Conservation (phyloP, 2,888 invertebrate genomes). For the Tetropium fuscum region DNA sequence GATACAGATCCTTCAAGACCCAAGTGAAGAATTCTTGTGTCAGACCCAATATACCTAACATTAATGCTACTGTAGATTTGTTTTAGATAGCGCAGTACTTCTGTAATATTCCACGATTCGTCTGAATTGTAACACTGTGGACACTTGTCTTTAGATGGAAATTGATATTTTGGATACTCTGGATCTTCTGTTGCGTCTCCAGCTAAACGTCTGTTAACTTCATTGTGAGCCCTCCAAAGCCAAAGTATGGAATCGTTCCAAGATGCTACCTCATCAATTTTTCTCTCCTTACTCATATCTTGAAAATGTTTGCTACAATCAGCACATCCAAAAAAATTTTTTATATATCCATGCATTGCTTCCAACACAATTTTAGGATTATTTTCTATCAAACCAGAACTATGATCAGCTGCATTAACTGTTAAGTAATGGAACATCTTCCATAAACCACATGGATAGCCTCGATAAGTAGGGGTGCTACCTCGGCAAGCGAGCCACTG, state of each 20-base stretch:
- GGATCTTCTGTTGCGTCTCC: slow-evolving; percentile 94
- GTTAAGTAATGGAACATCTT: slow-evolving; percentile 92
- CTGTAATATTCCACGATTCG: slow-evolving; percentile 71
- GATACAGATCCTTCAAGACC: slow-evolving; percentile 28
- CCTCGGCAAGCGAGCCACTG: slow-evolving; percentile 88
- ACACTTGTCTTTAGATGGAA: slow-evolving; percentile 80
- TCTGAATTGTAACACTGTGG: slow-evolving; percentile 72
- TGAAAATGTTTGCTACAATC: slow-evolving; percentile 93
- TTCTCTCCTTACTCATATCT: slow-evolving; percentile 81
- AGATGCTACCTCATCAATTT: slow-evolving; percentile 76
- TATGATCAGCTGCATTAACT: slow-evolving; percentile 75
- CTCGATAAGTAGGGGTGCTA: slow-evolving; percentile 79
- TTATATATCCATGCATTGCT: slow-evolving; percentile 90
- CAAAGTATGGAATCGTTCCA: slow-evolving; percentile 86
- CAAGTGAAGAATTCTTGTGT: slow-evolving; percentile 59
- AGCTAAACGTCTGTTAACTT: slow-evolving; percentile 88
- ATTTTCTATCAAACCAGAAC: slow-evolving; percentile 56
- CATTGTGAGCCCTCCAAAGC: slow-evolving; percentile 96
- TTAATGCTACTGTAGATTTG: slow-evolving; percentile 68
- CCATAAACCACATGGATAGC: slow-evolving; percentile 97
- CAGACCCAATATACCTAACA: slow-evolving; percentile 66
- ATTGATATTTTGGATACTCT: slow-evolving; percentile 87
- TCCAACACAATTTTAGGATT: slow-evolving; percentile 77
- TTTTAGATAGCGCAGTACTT: slow-evolving; percentile 75
- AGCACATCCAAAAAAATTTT: slow-evolving; percentile 93